Evolutionary conservation across 2,888 invertebrate genomes (phyloP).

Genomic region (Hydropsyche betteni): DNA sequence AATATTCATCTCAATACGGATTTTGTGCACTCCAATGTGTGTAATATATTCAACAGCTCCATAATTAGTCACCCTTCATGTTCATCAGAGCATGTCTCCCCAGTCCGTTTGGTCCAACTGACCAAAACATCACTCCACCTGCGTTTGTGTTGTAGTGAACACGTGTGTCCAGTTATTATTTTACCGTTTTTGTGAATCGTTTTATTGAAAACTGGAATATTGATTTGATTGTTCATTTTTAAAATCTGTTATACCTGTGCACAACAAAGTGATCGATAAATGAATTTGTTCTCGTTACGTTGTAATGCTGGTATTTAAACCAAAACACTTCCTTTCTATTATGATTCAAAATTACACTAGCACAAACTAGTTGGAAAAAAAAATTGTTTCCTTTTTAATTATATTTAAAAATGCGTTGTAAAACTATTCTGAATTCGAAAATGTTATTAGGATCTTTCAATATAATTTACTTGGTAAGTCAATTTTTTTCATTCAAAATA

Average conservation of each 20-base stretch:
- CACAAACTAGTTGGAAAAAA: conserved; percentile 50
- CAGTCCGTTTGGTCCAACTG: conserved; percentile 57
- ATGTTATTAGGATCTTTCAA: conserved; percentile 74
- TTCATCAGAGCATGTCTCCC: conserved; percentile 67
- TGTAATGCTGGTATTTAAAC: conserved; percentile 45
- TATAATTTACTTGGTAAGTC: conserved; percentile 71
- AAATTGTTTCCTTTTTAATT: conserved; percentile 22
- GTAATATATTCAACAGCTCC: conserved; percentile 51
- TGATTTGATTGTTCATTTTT: too few relatives aligned
- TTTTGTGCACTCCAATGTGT: conserved; percentile 43
- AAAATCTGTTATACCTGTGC: neutral
- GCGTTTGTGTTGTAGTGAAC: conserved; percentile 52
- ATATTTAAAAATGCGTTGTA: conserved; percentile 43
- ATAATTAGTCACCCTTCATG: conserved; percentile 69
- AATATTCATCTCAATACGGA: conserved; percentile 31
- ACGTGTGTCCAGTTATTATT: neutral
- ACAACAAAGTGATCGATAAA: neutral
- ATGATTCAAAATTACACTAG: conserved; percentile 46
- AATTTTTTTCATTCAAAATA: conserved; percentile 28
- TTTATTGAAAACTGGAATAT: neutral
- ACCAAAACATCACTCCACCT: conserved; percentile 49
- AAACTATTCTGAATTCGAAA: conserved; percentile 68
- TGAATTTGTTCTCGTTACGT: conserved; percentile 45
- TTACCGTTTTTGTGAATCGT: neutral
- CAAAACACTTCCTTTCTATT: conserved; percentile 51